Evolutionary conservation across 2,888 invertebrate species (phyloP).

Genomic region (Drosophila borealis): DNA sequence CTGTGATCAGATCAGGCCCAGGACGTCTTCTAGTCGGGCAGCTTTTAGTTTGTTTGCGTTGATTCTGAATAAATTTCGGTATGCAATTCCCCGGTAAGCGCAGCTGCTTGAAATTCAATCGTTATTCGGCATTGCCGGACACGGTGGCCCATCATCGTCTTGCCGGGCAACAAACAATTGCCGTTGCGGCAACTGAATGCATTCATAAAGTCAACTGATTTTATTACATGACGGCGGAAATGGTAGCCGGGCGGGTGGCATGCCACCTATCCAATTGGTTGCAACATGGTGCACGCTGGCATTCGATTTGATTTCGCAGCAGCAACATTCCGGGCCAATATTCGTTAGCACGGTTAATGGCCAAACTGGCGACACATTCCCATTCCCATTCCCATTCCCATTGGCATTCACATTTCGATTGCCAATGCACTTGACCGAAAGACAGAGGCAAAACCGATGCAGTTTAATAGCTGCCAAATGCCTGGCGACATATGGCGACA

Average conservation of each 20-base stretch:
- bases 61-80: not conserved
- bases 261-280: constrained; percentile 26
- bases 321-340: constrained; percentile 51
- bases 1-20: too few species aligned
- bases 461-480: constrained; percentile 61
- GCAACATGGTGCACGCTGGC: not conserved
- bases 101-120: constrained; percentile 14
- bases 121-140: not conserved
- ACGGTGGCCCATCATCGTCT: not conserved
- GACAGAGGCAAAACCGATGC: constrained; percentile 51
- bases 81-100: constrained; percentile 2
- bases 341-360: constrained; percentile 60
- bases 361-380: constrained; percentile 52
- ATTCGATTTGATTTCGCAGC: constrained; percentile 26
- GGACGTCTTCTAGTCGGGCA: too few species aligned
- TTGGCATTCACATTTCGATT: constrained; percentile 39
- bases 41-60: not conserved
- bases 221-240: constrained; percentile 51
- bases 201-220: constrained; percentile 73
- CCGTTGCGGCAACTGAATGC: constrained; percentile 45
- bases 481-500: constrained; percentile 70
- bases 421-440: constrained; percentile 61
- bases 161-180: constrained; percentile 22
- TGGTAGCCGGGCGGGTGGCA: not conserved
- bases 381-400: constrained; percentile 27